Conservation (phyloP, 2,888 invertebrate genomes). For the Polydrusus cervinus region DNA sequence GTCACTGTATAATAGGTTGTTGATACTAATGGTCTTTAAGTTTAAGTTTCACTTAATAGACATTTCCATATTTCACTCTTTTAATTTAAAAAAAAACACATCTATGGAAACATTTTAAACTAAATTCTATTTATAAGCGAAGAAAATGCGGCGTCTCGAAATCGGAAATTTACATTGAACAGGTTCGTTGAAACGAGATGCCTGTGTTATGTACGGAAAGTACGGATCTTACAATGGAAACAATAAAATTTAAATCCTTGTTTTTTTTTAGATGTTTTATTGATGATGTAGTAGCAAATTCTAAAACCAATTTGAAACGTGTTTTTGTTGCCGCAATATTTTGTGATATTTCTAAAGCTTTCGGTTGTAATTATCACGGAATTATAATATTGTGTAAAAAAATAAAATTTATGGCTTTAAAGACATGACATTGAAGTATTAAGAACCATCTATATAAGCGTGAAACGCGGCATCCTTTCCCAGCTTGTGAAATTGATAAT, state of each 20-base stretch:
- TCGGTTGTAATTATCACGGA: no score
- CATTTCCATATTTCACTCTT: background rate
- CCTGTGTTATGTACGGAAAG: background rate
- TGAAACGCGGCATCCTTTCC: no score
- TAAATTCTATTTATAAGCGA: constrained; percentile 16
- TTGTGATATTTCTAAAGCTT: no score
- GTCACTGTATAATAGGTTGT: no score
- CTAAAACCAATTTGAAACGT: background rate
- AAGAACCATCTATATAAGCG: no score
- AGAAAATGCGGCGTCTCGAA: constrained; percentile 13
- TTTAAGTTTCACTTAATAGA: background rate
- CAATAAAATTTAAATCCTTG: background rate
- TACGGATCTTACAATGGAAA: background rate
- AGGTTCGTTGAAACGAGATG: constrained; percentile 16
- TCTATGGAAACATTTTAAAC: constrained; percentile 9
- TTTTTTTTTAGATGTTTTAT: background rate
- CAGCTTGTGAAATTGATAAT: no score
- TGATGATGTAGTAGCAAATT: background rate
- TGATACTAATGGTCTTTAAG: no score
- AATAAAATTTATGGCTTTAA: no score
- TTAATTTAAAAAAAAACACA: constrained; percentile 15
- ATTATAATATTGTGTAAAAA: no score
- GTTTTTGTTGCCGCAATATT: no score
- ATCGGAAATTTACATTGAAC: constrained; percentile 26
- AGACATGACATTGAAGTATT: no score